Evolutionary conservation across 2,113 vertebrate genomes (phyloP).

Genomic region (Paralichthys olivaceus): DNA sequence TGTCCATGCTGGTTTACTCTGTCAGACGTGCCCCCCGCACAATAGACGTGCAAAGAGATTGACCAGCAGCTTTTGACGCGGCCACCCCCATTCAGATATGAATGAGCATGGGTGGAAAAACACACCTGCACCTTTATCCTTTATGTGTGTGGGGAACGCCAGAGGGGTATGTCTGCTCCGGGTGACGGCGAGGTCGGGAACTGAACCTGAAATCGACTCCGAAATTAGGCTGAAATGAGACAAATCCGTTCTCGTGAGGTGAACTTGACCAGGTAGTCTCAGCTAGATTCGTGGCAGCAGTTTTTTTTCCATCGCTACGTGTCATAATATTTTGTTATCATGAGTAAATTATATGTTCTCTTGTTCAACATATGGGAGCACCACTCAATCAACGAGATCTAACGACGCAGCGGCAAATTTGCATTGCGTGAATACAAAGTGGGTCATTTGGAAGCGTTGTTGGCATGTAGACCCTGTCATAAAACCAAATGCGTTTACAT

Average conservation of each 20-base stretch:
- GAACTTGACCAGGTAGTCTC: conserved; percentile 23
- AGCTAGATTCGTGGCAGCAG: background rate
- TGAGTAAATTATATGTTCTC: conserved; percentile 67
- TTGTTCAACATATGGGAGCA: conserved; percentile 68
- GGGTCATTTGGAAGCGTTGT: conserved; percentile 79
- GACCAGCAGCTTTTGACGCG: conserved; percentile 74
- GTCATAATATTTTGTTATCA: conserved; percentile 68
- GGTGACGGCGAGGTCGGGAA: conserved; percentile 36
- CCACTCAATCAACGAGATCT: conserved; percentile 70
- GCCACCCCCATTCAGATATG: conserved; percentile 59
- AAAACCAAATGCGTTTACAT: conserved; percentile 78
- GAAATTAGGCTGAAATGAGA: background rate
- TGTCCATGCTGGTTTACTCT: conserved; percentile 72
- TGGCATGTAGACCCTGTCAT: conserved; percentile 68
- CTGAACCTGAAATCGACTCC: conserved; percentile 10
- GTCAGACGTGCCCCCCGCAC: conserved; percentile 57
- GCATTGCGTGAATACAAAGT: conserved; percentile 82
- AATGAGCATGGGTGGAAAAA: conserved; percentile 60
- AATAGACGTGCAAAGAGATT: conserved; percentile 73
- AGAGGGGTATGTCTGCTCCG: conserved; percentile 23
- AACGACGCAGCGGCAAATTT: conserved; percentile 75
- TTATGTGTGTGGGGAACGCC: conserved; percentile 23
- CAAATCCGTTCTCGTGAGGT: background rate
- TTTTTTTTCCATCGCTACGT: background rate
- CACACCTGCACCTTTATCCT: conserved; percentile 75